These are phyloP conservation scores for Diogma glabrata DNA, from an alignment of 2,888 invertebrate species.

Conservation along the genomic window DNA sequence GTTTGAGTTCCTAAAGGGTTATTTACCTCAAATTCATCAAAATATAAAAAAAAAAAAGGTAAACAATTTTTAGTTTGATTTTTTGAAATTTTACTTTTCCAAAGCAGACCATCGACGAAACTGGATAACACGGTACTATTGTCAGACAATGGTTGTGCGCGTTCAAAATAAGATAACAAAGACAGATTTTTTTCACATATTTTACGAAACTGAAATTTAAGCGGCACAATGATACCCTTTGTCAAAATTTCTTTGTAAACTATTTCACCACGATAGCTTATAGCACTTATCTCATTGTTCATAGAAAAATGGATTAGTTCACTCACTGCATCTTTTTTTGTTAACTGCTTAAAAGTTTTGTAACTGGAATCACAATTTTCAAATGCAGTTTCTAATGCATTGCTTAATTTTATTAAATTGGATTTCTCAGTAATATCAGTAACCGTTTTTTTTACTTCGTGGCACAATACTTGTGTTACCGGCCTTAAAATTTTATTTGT, in stretches of 20 bases:
- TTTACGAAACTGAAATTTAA: conserved; percentile 1
- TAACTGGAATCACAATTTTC: too few relatives aligned
- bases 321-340: too few relatives aligned
- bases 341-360: too few relatives aligned
- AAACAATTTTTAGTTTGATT: not conserved
- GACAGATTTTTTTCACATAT: not conserved
- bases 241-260: not conserved
- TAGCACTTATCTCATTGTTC: not conserved
- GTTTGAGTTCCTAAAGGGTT: conserved; percentile 13
- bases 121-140: too few relatives aligned
- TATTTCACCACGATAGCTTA: not conserved
- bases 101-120: too few relatives aligned
- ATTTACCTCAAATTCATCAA: conserved; percentile 13
- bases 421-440: too few relatives aligned
- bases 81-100: not conserved
- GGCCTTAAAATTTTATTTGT: not conserved
- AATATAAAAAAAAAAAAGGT: conserved; percentile 6
- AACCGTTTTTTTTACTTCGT: too few relatives aligned
- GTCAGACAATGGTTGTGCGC: too few relatives aligned
- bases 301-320: not conserved
- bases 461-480: not conserved
- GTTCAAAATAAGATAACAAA: too few relatives aligned
- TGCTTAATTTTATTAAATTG: too few relatives aligned
- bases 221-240: not conserved
- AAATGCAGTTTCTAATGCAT: too few relatives aligned